Conservation (phyloP, 1,140 invertebrate species). For the Heliconius congener region DNA sequence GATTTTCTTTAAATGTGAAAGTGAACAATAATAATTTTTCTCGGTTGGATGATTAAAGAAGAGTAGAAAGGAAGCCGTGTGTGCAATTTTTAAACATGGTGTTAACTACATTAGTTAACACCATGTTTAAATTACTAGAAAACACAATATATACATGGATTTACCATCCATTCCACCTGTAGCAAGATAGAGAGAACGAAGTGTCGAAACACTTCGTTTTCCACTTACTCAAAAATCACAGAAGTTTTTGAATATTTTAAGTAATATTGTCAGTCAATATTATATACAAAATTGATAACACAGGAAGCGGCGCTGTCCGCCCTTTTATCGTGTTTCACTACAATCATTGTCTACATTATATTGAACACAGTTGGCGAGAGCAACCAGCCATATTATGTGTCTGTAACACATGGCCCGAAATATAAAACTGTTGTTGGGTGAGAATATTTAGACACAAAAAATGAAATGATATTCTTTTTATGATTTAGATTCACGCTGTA, state of each 20-base stretch:
- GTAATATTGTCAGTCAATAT: conserved; percentile 12
- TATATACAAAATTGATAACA: conserved; percentile 45
- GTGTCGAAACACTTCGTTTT: too few relatives aligned
- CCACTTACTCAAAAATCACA: too few relatives aligned
- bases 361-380: background rate
- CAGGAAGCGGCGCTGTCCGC: conserved; percentile 55
- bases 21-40: background rate
- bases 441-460: background rate
- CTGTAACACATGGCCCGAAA: background rate
- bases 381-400: background rate
- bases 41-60: background rate
- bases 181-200: too few relatives aligned
- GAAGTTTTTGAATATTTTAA: background rate
- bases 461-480: background rate
- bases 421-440: background rate
- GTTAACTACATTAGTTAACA: too few relatives aligned
- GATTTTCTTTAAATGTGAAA: background rate
- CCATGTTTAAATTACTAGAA: too few relatives aligned
- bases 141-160: too few relatives aligned
- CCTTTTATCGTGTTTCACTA: conserved; percentile 56
- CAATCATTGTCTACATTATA: conserved; percentile 40
- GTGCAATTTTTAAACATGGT: background rate
- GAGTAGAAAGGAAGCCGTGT: background rate
- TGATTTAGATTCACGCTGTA: too few relatives aligned
- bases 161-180: too few relatives aligned